Conservation (phyloP, 2,113 vertebrate genomes). For the Platysternon megacephalum region DNA sequence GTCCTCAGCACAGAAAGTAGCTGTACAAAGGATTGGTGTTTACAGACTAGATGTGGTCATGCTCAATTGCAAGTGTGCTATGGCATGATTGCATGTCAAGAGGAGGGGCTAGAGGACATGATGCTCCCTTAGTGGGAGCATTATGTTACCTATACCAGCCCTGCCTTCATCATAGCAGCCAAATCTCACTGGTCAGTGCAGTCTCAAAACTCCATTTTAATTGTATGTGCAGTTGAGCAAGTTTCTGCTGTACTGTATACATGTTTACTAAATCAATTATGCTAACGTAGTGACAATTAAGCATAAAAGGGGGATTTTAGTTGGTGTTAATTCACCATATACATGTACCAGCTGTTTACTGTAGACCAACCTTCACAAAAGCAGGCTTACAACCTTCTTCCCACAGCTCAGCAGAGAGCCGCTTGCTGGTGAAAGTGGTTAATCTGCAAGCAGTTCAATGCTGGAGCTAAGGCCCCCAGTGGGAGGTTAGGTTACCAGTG, state of each 20-base stretch:
- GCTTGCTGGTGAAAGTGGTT: slow-evolving; percentile 63
- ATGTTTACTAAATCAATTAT: not conserved
- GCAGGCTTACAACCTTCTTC: slow-evolving; percentile 11
- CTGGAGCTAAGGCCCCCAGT: slow-evolving; percentile 55
- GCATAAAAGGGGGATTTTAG: slow-evolving; percentile 7
- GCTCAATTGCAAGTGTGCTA: not conserved
- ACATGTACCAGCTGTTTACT: slow-evolving; percentile 60
- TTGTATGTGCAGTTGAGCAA: not conserved
- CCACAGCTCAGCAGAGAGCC: slow-evolving; percentile 61
- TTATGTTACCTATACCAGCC: not conserved
- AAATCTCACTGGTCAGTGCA: not conserved
- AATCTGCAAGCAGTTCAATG: slow-evolving; percentile 64
- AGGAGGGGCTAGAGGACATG: not conserved
- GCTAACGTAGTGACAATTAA: slow-evolving; percentile 6
- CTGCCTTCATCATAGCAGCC: not conserved
- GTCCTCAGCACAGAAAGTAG: not conserved
- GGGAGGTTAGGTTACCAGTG: slow-evolving; percentile 50
- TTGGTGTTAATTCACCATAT: slow-evolving; percentile 67
- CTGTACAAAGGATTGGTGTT: not conserved
- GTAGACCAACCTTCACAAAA: slow-evolving; percentile 46
- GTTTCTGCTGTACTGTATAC: slow-evolving; percentile 23
- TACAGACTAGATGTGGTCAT: not conserved
- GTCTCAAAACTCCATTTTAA: not conserved
- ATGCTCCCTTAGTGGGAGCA: fast-evolving
- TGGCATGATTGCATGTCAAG: not conserved